A percentile compares a stretch with the other conserved stretches of the same genome.
Conservation (phyloP, 2,888 invertebrate genomes). For the Mimachlamys varia region DNA sequence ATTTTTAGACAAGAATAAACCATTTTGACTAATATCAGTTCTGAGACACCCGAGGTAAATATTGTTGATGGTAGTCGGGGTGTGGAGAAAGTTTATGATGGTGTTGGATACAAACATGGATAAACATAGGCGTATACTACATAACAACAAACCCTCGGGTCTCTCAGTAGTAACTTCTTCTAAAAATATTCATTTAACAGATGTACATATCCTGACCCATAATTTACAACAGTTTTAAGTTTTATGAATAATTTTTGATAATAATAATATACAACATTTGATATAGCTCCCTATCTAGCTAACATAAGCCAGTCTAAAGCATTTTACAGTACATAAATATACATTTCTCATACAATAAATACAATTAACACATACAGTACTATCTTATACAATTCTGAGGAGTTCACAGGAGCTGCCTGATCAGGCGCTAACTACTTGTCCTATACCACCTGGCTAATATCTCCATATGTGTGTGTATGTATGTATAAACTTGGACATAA, state of each 20-base stretch:
- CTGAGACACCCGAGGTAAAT: neutral
- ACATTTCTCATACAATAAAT: no score
- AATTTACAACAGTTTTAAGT: neutral
- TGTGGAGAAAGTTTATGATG: neutral
- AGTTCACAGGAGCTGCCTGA: no score
- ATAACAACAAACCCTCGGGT: neutral
- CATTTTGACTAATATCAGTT: neutral
- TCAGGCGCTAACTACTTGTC: no score
- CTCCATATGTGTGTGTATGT: no score
- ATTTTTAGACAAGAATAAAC: neutral
- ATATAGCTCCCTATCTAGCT: no score
- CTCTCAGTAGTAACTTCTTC: neutral
- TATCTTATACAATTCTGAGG: no score
- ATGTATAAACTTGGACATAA: neutral
- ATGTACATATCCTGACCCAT: neutral
- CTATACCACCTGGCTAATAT: no score
- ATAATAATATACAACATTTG: no score
- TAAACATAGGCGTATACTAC: neutral
- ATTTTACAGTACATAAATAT: no score
- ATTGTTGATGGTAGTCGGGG: neutral
- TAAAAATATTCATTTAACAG: neutral
- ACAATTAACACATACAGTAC: no score
- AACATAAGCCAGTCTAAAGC: no score
- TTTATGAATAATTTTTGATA: no score
- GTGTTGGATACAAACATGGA: neutral